These are phyloP conservation scores for Taphrorychus bicolor DNA, from an alignment of 2,888 invertebrate genomes.

Conservation along the genomic window DNA sequence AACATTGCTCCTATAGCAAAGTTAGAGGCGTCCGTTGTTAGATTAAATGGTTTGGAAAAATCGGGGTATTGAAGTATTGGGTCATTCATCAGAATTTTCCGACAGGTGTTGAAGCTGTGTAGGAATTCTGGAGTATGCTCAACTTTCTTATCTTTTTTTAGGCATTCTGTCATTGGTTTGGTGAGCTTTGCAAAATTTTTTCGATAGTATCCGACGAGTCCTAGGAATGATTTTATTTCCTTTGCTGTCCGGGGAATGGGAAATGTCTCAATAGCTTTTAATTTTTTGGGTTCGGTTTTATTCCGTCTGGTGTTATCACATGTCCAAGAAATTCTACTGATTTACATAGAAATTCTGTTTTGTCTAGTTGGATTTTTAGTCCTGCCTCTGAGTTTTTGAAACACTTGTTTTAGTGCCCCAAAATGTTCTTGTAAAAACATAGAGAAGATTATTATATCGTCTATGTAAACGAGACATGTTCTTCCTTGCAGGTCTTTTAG, in stretches of 20 bases:
- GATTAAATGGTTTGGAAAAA: slow-evolving; percentile 9
- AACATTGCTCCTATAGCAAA: slow-evolving; percentile 21
- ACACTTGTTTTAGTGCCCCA: not conserved
- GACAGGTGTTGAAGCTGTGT: not conserved
- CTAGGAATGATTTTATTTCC: not conserved
- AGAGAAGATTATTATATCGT: not conserved
- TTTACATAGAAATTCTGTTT: not conserved
- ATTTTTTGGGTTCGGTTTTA: not conserved
- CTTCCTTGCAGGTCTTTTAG: not conserved
- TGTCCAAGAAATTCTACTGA: not conserved
- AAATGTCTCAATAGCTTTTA: not conserved
- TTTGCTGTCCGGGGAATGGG: not conserved
- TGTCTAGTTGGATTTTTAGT: not conserved
- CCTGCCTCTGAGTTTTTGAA: not conserved
- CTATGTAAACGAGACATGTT: not conserved
- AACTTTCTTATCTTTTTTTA: not conserved
- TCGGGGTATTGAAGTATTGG: slow-evolving; percentile 9
- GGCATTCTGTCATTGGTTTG: not conserved
- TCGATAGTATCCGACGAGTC: not conserved
- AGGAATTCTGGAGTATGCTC: not conserved
- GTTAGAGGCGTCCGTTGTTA: slow-evolving; percentile 7
- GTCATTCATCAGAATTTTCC: not conserved
- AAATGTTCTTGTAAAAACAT: not conserved
- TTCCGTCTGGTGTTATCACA: not conserved
- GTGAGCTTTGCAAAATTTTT: not conserved